Conservation (phyloP, 2,113 vertebrate genomes). For the Monopterus albus region DNA sequence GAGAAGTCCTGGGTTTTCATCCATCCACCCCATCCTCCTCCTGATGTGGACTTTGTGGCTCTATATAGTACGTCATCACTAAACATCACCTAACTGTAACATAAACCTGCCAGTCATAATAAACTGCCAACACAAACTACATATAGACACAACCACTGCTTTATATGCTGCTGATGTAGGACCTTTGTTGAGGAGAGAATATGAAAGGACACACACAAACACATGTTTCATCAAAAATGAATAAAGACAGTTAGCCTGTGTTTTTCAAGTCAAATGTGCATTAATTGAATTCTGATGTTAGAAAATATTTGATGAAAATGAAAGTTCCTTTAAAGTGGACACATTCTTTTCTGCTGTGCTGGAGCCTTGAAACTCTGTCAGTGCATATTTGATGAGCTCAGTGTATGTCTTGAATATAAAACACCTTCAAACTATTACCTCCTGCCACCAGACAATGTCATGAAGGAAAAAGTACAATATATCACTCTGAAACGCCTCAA, state of each 20-base stretch:
- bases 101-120: too few species aligned
- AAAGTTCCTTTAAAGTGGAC: conserved; percentile 36
- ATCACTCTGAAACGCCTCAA: not conserved
- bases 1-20: too few species aligned
- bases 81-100: too few species aligned
- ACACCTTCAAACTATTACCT: not conserved
- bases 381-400: conserved; percentile 16
- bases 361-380: conserved; percentile 4
- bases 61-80: too few species aligned
- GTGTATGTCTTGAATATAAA: conserved; percentile 17
- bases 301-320: conserved; percentile 28
- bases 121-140: too few species aligned
- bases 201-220: too few species aligned
- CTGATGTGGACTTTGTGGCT: too few species aligned
- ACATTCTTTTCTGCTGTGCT: conserved; percentile 1
- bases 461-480: not conserved
- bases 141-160: too few species aligned
- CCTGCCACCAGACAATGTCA: not conserved
- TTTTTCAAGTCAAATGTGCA: conserved; percentile 7
- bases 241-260: conserved; percentile 10
- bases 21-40: too few species aligned
- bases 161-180: not conserved
- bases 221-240: conserved; percentile 1
- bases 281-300: conserved; percentile 22
- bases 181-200: not conserved